Evolutionary conservation across 1,140 invertebrate genomes (phyloP), one percentile per base, ranked within the genome.

Genomic region (Caenorhabditis remanei): DNA sequence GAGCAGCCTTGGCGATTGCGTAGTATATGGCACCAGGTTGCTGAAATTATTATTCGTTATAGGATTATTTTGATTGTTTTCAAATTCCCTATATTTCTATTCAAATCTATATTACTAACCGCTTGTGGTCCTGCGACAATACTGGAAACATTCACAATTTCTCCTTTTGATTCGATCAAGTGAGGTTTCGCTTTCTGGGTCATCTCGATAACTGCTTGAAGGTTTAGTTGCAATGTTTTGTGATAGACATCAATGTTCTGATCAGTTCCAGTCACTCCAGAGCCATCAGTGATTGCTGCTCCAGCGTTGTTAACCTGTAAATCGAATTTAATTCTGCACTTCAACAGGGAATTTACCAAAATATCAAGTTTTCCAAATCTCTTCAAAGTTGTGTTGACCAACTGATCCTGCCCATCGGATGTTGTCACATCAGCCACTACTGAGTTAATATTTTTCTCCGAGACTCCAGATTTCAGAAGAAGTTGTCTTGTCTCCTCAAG

Each of bases 61-160:
- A 50, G 14, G 8, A 9, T 2, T 0, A 50, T 2, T 4, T 50
- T 0, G 50, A 50, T 50, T 16, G 8, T 11, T 50, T 50, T 50
- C 50, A 50, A 50, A 4, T 9, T 11, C 50, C 1, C 50, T 16
- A 16, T 7, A 7, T 50, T 13, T 50, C 48, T 6, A 13, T 53
- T 16, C 50, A 53, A 61, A 61, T 21, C n/a, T 53, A 3, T 0
- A 53, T 14, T 14, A 11, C 41, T 4, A 19, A 71, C 65, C 11
- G 41, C 65, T 1, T 96, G 94, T 91, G 96, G 93, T 8, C 96
- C 93, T 24, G 96, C 96, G 91, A 95, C 95, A 0, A 98, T 95
- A 92, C 96, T 97, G 4, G 96, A 97, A 0, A 98, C 95, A 93
- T 97, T 98, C 0, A 98, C 96, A 90, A 97, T 95, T 88, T 95